Percentiles rank a stretch among this genome's conserved stretches.
Conservation (phyloP, 2,797 vertebrate species). For the Distichodus sexfasciatus region DNA sequence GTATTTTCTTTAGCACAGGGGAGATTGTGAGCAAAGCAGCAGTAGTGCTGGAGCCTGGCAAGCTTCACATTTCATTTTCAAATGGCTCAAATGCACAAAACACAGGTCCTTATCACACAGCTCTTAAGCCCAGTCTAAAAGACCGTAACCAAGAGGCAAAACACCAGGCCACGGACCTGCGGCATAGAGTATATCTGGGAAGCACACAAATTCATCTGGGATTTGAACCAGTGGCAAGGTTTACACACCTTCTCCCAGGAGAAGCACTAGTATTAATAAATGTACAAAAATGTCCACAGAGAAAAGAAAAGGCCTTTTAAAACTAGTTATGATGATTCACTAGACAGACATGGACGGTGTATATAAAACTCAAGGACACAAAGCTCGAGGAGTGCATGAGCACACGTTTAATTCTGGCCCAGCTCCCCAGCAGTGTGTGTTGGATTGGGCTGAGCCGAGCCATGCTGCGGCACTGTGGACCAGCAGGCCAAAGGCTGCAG, state of each 20-base stretch:
- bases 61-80: slow-evolving; percentile 60
- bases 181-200: too few species aligned
- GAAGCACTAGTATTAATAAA: neutral
- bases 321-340: neutral
- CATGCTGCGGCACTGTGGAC: slow-evolving; percentile 40
- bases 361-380: slow-evolving; percentile 49
- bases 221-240: too few species aligned
- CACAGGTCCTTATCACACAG: slow-evolving; percentile 15
- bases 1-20: slow-evolving; percentile 46
- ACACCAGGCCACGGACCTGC: neutral
- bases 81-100: slow-evolving; percentile 35
- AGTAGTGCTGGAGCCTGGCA: slow-evolving; percentile 46
- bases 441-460: slow-evolving; percentile 46
- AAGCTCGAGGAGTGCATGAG: slow-evolving; percentile 42
- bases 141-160: neutral
- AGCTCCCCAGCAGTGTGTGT: slow-evolving; percentile 51
- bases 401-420: slow-evolving; percentile 40
- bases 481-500: slow-evolving; percentile 60
- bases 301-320: neutral
- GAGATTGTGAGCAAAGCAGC: slow-evolving; percentile 42
- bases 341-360: neutral
- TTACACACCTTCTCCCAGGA: neutral
- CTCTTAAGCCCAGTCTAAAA: neutral
- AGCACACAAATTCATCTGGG: too few species aligned
- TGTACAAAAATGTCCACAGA: neutral